Percentiles rank a stretch among this genome's conserved stretches.
phyloP scores from a whole-genome alignment of 1,140 invertebrate species.

The Tetragonula clypearis region DNA sequence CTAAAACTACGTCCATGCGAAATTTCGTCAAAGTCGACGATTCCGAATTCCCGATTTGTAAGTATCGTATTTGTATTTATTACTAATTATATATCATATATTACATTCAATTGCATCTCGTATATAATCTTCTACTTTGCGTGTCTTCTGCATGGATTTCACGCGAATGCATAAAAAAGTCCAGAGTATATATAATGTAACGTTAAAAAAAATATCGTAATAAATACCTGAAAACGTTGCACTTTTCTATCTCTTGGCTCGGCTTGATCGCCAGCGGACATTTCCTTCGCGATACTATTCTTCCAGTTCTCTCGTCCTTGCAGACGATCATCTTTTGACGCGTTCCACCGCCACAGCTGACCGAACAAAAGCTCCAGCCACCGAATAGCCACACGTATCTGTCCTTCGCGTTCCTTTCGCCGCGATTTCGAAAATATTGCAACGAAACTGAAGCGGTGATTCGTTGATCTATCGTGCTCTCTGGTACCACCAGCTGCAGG shows the following conservation, averaged over 20 bases:
- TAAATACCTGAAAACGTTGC: conserved; percentile 83
- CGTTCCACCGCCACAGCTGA: conserved; percentile 82
- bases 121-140: no score
- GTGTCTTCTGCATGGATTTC: no score
- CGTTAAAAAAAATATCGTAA: background rate
- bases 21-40: no score
- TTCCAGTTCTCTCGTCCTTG: conserved; percentile 79
- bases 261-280: conserved; percentile 81
- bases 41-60: no score
- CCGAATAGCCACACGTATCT: conserved; percentile 82
- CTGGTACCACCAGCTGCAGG: conserved; percentile 63
- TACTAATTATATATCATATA: no score
- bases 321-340: conserved; percentile 81
- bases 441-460: conserved; percentile 70
- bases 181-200: no score
- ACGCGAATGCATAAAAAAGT: no score
- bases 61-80: no score
- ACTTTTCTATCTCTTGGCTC: conserved; percentile 74
- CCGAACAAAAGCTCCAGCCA: conserved; percentile 83
- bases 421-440: conserved; percentile 73
- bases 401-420: conserved; percentile 70
- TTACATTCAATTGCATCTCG: no score
- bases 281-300: conserved; percentile 79
- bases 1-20: no score
- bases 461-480: conserved; percentile 60